These are phyloP conservation scores for Ondatra zibethicus DNA, from an alignment of 2,113 vertebrate species.

Conservation along the genomic window DNA sequence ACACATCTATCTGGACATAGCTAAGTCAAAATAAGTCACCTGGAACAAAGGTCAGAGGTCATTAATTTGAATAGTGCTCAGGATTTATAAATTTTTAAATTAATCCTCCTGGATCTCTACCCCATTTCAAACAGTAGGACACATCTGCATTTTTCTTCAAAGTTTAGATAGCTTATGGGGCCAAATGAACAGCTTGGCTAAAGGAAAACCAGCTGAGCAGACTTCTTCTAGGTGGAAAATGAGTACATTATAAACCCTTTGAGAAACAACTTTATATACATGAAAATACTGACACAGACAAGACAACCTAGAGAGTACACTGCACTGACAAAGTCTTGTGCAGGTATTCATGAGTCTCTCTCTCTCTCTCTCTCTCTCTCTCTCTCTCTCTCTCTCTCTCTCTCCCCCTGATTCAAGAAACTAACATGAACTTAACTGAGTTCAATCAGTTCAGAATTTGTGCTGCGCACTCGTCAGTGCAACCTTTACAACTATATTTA, in stretches of 20 bases:
- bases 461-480: not conserved
- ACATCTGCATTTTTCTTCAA: conserved; percentile 57
- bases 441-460: not conserved
- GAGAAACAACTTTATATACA: conserved; percentile 19
- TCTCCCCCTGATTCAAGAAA: not conserved
- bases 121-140: conserved; percentile 61
- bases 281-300: not conserved
- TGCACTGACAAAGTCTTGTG: not conserved
- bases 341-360: not conserved
- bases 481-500: conserved; percentile 38
- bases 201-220: conserved; percentile 6
- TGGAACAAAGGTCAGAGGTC: conserved; percentile 81
- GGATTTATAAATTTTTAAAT: conserved; percentile 79
- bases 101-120: conserved; percentile 81
- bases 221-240: conserved; percentile 42
- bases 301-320: not conserved
- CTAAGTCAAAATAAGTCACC: conserved; percentile 84
- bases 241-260: conserved; percentile 34
- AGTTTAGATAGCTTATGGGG: conserved; percentile 53
- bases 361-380: not conserved
- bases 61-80: conserved; percentile 84
- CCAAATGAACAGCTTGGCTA: conserved; percentile 2
- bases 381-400: not conserved
- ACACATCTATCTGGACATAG: conserved; percentile 83
- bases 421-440: not conserved